These are phyloP conservation scores for Brachirus orientalis DNA, from an alignment of 2,113 vertebrate species.

Conservation along the genomic window DNA sequence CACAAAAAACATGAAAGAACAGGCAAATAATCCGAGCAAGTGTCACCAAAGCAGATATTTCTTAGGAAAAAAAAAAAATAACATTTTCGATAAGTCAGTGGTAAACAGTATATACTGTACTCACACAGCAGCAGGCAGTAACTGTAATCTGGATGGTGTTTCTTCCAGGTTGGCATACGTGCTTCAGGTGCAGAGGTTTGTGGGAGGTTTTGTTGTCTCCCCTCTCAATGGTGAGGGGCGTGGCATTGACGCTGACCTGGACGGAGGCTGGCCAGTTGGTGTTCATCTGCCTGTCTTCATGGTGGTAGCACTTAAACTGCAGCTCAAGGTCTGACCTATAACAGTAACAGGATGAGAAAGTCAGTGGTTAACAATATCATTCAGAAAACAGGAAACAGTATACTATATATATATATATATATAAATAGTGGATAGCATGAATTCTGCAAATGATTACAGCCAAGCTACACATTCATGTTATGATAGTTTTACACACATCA, in stretches of 20 bases:
- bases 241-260: constrained; percentile 99
- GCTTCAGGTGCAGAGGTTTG: constrained; percentile 98
- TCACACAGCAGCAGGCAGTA: constrained; percentile 98
- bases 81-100: no score
- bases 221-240: constrained; percentile 96
- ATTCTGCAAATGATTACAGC: not conserved
- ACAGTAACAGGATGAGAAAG: not conserved
- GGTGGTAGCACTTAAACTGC: constrained; percentile 99
- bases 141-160: constrained; percentile 99
- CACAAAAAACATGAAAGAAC: constrained; percentile 27
- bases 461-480: no score
- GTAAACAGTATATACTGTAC: no score
- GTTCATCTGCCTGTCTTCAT: constrained; percentile 99
- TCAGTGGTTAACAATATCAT: not conserved
- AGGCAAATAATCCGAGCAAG: not conserved
- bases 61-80: not conserved
- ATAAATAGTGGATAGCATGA: no score
- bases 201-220: constrained; percentile 99
- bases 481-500: no score
- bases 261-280: constrained; percentile 99
- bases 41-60: constrained; percentile 8
- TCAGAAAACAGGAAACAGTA: not conserved
- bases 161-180: constrained; percentile 97
- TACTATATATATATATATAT: no score
- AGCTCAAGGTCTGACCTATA: constrained; percentile 96